A percentile compares a stretch with the other conserved stretches of the same genome.
Conservation (phyloP, 2,113 vertebrate species). For the Oryctolagus cuniculus region mOryCun1.1 NC_091432.1:57383501-57384000, state of each 20-base stretch:
- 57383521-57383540: slow-evolving; percentile 37
- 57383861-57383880: neutral
- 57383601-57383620: neutral
- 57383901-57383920: neutral
- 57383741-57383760: slow-evolving; percentile 41
- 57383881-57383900: too few species aligned
- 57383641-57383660: neutral
- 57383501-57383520: slow-evolving; percentile 42
- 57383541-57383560: neutral
- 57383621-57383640: neutral
- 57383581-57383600: neutral
- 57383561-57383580: neutral
- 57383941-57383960: neutral
- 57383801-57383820: neutral
- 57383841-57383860: neutral
- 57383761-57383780: neutral
- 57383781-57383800: neutral
- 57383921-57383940: neutral
- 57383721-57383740: neutral
- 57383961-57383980: slow-evolving; percentile 5
- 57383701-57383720: neutral
- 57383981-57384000: slow-evolving; percentile 4
- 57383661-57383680: neutral
- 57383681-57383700: neutral
- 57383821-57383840: neutral